Evolutionary conservation across 2,797 vertebrate species (phyloP), one percentile per base, ranked within the genome.

Genomic region (Tarsius wallacei): DNA sequence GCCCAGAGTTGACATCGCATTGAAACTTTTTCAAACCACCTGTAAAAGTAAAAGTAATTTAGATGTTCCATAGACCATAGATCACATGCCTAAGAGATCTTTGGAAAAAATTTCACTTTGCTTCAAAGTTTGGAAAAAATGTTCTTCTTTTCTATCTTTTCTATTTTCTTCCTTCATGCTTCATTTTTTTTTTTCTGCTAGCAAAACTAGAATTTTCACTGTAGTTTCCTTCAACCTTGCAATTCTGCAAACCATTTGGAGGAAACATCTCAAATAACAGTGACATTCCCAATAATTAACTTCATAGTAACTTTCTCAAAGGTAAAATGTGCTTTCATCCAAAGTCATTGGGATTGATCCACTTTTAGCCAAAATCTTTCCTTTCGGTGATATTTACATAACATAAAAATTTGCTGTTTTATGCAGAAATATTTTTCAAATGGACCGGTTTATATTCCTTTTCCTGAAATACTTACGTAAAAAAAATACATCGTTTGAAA

Each of bases 341-440:
- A 57, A 90, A 97, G 77, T 91, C 47, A 83, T 66, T 21, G 2
- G 53, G 95, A 96, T 87, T 49, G 24, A 22, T 95, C 70, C 24
- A 95, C 85, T 96, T 98, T 97, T 94, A 97, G 95, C 88, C 98
- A 95, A 98, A 98, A 97, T 97, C 47, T 98, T 98, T 98, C 97
- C 74, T 97, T 95, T 94, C 96, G 66, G 90, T 96, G 92, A 96
- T 97, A 98, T 98, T 98, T 98, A 98, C 78, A 93, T 97, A 98
- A 97, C 95, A 90, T 96, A 98, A 98, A 98, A 98, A 98, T 98
- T 94, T 98, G 97, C 98, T 98, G 94, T 93, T 93, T 96, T 98
- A 97, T 97, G 96, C 97, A 98, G 94, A 98, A 98, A 98, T 97
- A 88, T 84, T 97, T 95, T 95, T 97, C 87, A 94, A 97, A 97